These are phyloP conservation scores for Drosophila tani DNA, from an alignment of 1,140 invertebrate species.

Conservation along the genomic window DNA sequence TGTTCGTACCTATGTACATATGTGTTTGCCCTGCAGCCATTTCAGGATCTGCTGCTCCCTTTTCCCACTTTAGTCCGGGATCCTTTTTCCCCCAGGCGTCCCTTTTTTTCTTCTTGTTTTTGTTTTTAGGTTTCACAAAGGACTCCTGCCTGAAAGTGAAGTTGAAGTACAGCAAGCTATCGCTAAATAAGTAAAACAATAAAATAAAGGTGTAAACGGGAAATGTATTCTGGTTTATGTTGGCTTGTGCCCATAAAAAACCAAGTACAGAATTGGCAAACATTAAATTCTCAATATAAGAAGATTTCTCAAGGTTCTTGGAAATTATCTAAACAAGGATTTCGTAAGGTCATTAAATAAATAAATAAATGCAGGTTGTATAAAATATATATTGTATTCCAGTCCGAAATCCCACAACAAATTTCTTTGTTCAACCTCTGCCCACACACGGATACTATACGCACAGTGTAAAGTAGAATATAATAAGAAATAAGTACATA, in stretches of 20 bases:
- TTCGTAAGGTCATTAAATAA: neutral
- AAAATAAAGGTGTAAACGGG: neutral
- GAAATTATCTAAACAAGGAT: neutral
- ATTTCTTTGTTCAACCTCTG: too few relatives aligned
- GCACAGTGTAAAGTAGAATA: neutral
- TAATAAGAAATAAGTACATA: neutral
- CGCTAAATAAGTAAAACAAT: slow-evolving; percentile 6
- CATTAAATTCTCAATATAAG: neutral
- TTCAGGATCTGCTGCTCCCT: slow-evolving; percentile 36
- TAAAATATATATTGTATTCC: neutral
- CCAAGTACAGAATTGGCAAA: neutral
- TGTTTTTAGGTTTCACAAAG: slow-evolving; percentile 24
- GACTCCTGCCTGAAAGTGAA: slow-evolving; percentile 40
- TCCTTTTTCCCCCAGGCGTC: slow-evolving; percentile 22
- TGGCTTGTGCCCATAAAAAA: neutral
- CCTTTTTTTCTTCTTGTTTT: neutral
- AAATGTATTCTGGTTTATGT: too few relatives aligned
- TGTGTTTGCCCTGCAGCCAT: slow-evolving; percentile 38
- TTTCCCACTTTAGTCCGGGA: slow-evolving; percentile 24
- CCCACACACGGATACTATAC: too few relatives aligned
- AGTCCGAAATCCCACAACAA: too few relatives aligned
- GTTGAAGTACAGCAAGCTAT: slow-evolving; percentile 25
- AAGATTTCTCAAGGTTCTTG: neutral
- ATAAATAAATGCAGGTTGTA: neutral
- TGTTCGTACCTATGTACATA: slow-evolving; percentile 1